These are phyloP conservation scores for Natator depressus DNA, from an alignment of 2,113 vertebrate species.

Conservation along the genomic window DNA sequence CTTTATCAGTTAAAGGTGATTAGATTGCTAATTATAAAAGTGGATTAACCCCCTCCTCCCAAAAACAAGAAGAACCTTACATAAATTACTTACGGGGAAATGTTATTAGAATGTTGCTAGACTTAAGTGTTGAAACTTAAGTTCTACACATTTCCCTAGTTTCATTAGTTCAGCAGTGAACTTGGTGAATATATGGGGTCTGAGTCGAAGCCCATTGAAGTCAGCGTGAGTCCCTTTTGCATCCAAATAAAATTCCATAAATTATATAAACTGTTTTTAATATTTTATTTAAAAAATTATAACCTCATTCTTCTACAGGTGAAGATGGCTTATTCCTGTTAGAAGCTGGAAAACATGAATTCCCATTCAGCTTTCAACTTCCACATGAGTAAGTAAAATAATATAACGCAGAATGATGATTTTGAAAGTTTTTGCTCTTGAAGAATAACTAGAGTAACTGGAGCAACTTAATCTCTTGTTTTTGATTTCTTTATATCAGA, in stretches of 20 bases:
- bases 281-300: background rate
- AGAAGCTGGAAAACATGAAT: slow-evolving; percentile 81
- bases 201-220: slow-evolving; percentile 56
- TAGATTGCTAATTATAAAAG: background rate
- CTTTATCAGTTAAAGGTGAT: background rate
- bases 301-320: slow-evolving; percentile 64
- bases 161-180: background rate
- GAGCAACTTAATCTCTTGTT: background rate
- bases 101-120: slow-evolving; percentile 34
- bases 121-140: slow-evolving; percentile 41
- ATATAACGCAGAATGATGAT: background rate
- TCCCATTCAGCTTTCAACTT: slow-evolving; percentile 85
- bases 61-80: slow-evolving; percentile 13
- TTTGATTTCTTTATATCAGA: background rate
- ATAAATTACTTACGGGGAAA: too few species aligned
- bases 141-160: slow-evolving; percentile 44
- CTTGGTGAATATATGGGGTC: slow-evolving; percentile 47
- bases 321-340: slow-evolving; percentile 75
- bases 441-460: background rate
- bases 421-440: background rate
- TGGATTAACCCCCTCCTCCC: background rate
- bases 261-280: background rate
- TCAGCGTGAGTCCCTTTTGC: slow-evolving; percentile 30
- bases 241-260: slow-evolving; percentile 29
- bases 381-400: slow-evolving; percentile 82